Evolutionary conservation across 2,113 vertebrate genomes (phyloP), one percentile per base, ranked within the genome.

Genomic region (Sturnira hondurensis): DNA sequence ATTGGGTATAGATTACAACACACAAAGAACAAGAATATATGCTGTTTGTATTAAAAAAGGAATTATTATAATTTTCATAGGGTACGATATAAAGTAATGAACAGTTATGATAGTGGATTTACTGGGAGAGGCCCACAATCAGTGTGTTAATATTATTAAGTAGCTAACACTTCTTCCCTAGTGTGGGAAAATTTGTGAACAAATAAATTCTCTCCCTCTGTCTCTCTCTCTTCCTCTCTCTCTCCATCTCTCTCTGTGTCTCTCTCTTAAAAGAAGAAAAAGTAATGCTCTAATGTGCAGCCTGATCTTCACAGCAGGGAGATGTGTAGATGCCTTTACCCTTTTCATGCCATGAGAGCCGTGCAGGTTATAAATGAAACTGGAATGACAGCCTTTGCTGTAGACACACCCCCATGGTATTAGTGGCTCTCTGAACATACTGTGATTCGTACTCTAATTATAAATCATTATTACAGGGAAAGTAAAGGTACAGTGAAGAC

Each of bases 341-440:
- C 78, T 93, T 93, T 95, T 93, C 38, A 31, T 93, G 47, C 92
- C 84, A 56, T 56, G 73, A n/a, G n/a, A n/a, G n/a, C n/a, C n/a
- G n/a, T n/a, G 89, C 92, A 93, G 68, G 36, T 31, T 92, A 45
- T 4, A 61, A 38, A 84, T 84, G 67, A 95, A 96, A 50, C 20
- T 73, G 68, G 74, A 93, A 97, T 86, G 61, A 56, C 88, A 89
- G 94, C 87, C 96, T 93, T 97, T 97, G 61, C 92, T 94, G 54
- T 90, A 95, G 90, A 87, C 33, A 96, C 77, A 82, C 38, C 93
- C 91, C 95, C 96, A 95, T 96, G 97, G 97, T 96, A 90, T 87
- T 28, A 43, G 63, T 89, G 86, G 83, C 91, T 91, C 45, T 97
- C 88, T 97, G 94, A 96, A 97, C 95, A 67, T 0, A 93, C 78